Conservation (phyloP, 2,113 vertebrate genomes). For the Scomber scombrus region DNA sequence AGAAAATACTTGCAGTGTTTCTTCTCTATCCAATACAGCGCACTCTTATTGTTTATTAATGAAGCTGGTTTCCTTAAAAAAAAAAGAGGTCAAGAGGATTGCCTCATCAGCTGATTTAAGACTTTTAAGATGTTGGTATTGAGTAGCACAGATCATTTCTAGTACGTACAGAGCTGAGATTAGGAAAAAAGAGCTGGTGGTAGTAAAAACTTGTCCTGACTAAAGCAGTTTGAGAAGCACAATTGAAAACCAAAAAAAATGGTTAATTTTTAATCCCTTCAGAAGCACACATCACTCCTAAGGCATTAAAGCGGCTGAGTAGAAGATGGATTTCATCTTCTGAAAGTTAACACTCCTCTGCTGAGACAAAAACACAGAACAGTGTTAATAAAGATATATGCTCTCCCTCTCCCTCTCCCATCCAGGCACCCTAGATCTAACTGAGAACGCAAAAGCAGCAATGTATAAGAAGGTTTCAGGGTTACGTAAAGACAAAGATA, state of each 20-base stretch:
- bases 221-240: neutral
- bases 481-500: too few species aligned
- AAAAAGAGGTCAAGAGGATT: neutral
- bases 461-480: too few species aligned
- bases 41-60: neutral
- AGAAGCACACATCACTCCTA: neutral
- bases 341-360: neutral
- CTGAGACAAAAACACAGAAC: neutral
- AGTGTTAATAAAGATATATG: too few species aligned
- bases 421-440: too few species aligned
- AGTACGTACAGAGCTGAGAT: neutral
- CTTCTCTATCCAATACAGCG: neutral
- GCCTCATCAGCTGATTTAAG: neutral
- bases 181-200: neutral
- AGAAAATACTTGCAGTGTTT: neutral
- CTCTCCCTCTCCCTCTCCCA: too few species aligned
- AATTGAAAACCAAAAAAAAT: neutral
- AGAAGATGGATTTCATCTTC: neutral
- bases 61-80: neutral
- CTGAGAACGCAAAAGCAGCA: too few species aligned
- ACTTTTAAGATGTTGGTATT: neutral
- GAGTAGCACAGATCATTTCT: neutral
- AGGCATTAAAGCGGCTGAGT: neutral
- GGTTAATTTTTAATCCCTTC: slow-evolving; percentile 1
- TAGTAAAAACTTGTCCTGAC: neutral